These are phyloP conservation scores for Pollenia amentaria DNA, from an alignment of 2,888 invertebrate species.

Conservation along the genomic window DNA sequence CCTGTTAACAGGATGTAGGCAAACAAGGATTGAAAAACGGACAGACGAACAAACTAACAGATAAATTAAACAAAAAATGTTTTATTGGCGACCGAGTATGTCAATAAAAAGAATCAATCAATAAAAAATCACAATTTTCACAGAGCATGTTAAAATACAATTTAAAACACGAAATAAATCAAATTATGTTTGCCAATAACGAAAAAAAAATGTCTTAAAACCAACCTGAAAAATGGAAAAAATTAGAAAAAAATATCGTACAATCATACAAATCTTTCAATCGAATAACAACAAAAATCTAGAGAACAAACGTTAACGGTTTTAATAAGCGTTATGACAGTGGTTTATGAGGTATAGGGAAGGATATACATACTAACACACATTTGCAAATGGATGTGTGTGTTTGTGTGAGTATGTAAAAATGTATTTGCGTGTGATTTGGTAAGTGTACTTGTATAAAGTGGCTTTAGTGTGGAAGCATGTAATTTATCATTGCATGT, in stretches of 20 bases:
- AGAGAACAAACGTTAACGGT: conserved; percentile 39
- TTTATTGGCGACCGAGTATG: not conserved
- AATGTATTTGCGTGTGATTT: not conserved
- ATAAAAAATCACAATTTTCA: conserved; percentile 49
- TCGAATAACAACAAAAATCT: not conserved
- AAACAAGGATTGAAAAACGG: not conserved
- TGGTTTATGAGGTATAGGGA: not conserved
- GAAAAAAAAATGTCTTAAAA: not conserved
- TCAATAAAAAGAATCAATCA: conserved; percentile 48
- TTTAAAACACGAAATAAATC: conserved; percentile 19
- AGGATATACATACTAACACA: not conserved
- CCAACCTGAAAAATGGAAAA: conserved; percentile 1
- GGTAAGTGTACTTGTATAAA: conserved; percentile 44
- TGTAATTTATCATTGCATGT: conserved; percentile 65
- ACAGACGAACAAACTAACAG: not conserved
- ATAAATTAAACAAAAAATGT: not conserved
- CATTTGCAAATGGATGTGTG: not conserved
- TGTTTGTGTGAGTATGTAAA: not conserved
- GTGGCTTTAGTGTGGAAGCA: conserved; percentile 52
- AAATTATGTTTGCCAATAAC: conserved; percentile 54
- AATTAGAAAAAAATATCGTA: not conserved
- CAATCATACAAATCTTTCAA: not conserved
- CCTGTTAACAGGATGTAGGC: not conserved
- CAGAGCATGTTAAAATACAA: conserved; percentile 16
- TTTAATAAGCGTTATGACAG: conserved; percentile 47